Evolutionary conservation across 2,888 invertebrate species (phyloP), one percentile per base, ranked within the genome.

Genomic region (Mythimna ferrago): DNA sequence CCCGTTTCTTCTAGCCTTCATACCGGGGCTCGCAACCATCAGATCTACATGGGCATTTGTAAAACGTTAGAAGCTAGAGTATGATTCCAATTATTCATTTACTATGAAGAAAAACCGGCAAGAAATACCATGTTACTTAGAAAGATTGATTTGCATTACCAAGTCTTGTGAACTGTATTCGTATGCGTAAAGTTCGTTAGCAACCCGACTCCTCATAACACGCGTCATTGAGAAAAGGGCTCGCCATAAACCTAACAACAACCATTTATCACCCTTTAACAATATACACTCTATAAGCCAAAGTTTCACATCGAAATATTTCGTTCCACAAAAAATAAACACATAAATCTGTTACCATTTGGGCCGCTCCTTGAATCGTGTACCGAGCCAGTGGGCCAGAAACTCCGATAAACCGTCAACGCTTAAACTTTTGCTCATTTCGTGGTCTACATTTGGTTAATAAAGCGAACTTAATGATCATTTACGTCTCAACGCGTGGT

Each of bases 401-500:
- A 86, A 84, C 81, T 41, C 67, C 41, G 86, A 86, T 86, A 86
- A 84, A 51, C 77, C 65, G 51, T 19, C 67, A 64, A 16, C 60
- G 80, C 48, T 71, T 60, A 74, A 71, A 82, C 62, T 78, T 73
- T 70, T 56, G 56, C 53, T 71, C 71, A 63, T 77, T 67, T 72
- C 6, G 56, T 68, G 67, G 56, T 70, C 66, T 71, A 78, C n/a
- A 78, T 81, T 73, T 81, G 53, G 58, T 70, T 66, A 68, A 68
- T 74, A 67, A 62, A 68, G 78, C 11, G 38, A 62, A 21, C 56
- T 57, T 60, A 68, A 61, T 73, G 56, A 66, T 77, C 66, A 61
- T 77, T 73, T 41, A 62, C 44, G 65, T 14, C 6, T 57, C 21
- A 65, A 32, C 44, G 16, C 58, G 10, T 60, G 32, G 14, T 11